Evolutionary conservation across 2,888 invertebrate genomes (phyloP).

Genomic region (Netelia inedita): DNA sequence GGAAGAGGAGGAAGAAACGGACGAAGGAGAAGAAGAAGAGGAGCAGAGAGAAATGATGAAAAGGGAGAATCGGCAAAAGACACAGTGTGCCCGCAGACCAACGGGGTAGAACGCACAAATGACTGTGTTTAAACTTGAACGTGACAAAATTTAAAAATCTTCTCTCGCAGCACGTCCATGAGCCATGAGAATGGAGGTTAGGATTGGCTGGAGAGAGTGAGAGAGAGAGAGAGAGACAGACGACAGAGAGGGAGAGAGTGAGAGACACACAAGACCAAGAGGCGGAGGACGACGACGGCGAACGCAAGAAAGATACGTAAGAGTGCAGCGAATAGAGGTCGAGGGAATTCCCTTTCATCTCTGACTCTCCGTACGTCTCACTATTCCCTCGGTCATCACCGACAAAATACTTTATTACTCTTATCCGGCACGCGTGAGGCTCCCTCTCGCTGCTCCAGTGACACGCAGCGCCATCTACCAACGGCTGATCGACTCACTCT

Average conservation of each 20-base stretch:
- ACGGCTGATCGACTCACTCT: not conserved
- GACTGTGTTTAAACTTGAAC: conserved; percentile 85
- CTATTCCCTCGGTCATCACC: conserved; percentile 33
- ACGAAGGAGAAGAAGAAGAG: conserved; percentile 59
- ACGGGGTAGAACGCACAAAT: conserved; percentile 80
- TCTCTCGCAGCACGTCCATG: conserved; percentile 66
- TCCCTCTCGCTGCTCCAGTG: not conserved
- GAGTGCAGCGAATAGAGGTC: conserved; percentile 48
- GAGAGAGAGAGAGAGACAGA: conserved; percentile 55
- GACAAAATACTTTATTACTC: conserved; percentile 39
- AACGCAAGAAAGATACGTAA: conserved; percentile 49
- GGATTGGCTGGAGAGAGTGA: conserved; percentile 47
- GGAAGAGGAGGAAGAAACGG: conserved; percentile 38
- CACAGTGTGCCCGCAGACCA: conserved; percentile 61
- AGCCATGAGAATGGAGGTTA: conserved; percentile 65
- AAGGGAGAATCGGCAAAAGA: conserved; percentile 77
- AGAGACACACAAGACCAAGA: conserved; percentile 59
- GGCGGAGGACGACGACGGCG: conserved; percentile 46
- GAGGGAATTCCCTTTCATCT: conserved; percentile 64
- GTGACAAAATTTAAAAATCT: conserved; percentile 85
- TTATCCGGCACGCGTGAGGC: conserved; percentile 44
- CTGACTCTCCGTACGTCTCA: conserved; percentile 43
- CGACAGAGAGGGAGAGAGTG: conserved; percentile 61
- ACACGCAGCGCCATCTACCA: conserved; percentile 5
- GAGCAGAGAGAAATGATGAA: conserved; percentile 70